Conservation (phyloP, 2,113 vertebrate genomes). For the Coturnix japonica region DNA sequence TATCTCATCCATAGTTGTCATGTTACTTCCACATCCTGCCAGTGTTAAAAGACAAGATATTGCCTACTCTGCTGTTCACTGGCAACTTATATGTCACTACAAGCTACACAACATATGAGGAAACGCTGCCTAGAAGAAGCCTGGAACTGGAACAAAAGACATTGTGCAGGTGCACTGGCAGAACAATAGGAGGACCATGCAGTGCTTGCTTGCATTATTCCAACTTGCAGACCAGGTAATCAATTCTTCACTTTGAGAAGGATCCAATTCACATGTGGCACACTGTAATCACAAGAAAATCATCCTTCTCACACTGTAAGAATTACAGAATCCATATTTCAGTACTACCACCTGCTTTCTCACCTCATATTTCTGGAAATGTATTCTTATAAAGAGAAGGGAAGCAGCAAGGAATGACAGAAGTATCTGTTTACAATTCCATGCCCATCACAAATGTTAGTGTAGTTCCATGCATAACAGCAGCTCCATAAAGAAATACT, state of each 20-base stretch:
- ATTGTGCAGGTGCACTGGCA: not conserved
- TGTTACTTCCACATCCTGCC: not conserved
- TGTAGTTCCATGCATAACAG: not conserved
- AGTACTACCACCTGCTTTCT: not conserved
- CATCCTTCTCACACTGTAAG: not conserved
- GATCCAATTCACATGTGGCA: not conserved
- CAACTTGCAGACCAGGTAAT: not conserved
- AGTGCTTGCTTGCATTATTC: not conserved
- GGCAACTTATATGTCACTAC: not conserved
- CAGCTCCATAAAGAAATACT: constrained; percentile 6
- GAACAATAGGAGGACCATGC: not conserved
- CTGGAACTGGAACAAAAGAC: not conserved
- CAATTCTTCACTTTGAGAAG: not conserved
- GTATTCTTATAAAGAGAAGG: not conserved
- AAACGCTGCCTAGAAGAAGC: not conserved
- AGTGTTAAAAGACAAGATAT: not conserved
- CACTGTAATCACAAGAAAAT: not conserved
- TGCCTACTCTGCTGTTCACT: not conserved
- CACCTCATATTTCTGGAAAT: not conserved
- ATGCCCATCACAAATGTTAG: not conserved
- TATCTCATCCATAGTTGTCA: not conserved
- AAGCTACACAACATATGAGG: not conserved
- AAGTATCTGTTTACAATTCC: constrained; percentile 7
- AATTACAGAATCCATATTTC: constrained; percentile 7
- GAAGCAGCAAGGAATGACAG: not conserved